A percentile compares a stretch with the other conserved stretches of the same genome.
Conservation (phyloP, 2,888 invertebrate genomes). For the Drosophila infuscata region DNA sequence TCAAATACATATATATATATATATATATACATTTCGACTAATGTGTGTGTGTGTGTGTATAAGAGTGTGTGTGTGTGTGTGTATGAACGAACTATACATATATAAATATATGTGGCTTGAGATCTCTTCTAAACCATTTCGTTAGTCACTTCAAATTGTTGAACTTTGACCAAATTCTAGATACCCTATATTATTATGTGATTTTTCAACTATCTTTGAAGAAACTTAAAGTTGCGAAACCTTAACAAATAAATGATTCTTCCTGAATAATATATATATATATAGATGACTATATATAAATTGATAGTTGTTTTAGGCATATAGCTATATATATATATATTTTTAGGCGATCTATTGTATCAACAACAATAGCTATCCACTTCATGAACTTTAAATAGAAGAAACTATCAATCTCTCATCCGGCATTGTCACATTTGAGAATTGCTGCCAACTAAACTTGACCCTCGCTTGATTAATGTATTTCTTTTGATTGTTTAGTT, state of each 20-base stretch:
- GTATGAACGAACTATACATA: background rate
- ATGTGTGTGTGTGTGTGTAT: slow-evolving; percentile 4
- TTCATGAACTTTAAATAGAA: background rate
- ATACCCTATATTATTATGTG: background rate
- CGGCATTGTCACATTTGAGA: background rate
- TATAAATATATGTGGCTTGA: background rate
- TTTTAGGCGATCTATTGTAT: background rate
- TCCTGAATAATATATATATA: too few species aligned
- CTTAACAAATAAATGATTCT: too few species aligned
- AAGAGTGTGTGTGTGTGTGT: background rate
- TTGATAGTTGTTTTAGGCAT: too few species aligned
- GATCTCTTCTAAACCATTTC: background rate
- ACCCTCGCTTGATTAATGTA: background rate
- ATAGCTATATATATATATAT: too few species aligned
- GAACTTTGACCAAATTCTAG: background rate
- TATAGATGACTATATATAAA: too few species aligned
- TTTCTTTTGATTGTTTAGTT: background rate
- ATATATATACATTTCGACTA: background rate
- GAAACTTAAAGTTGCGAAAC: background rate
- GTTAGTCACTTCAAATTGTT: background rate
- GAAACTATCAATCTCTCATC: background rate
- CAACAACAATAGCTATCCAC: background rate
- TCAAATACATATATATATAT: slow-evolving; percentile 21
- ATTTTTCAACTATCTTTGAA: background rate
- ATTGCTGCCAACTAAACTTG: background rate